Base-by-base conservation (phyloP, 2,113 vertebrate species). In the Phrynosoma blainvillii region DNA sequence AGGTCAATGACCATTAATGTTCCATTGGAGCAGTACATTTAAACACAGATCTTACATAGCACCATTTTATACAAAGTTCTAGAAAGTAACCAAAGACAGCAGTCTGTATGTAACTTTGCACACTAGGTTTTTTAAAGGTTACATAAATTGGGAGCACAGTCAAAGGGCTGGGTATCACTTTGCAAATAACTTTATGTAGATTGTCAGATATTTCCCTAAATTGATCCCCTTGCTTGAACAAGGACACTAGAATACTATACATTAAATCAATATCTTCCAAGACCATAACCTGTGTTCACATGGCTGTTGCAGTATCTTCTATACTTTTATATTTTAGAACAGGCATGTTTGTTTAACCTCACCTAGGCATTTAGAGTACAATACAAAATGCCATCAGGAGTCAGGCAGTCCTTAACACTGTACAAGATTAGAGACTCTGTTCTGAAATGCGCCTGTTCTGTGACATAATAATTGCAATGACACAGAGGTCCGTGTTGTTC, bases 21-120 rank as follows among this genome's bases (percentile, higher is more conserved):
- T 74, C 84, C n/a, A 70, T 47, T 82, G 93, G 92, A 93, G 90
- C 84, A 93, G 71, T 13, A 89, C 83, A 52, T 87, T 47, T 54
- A 82, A 16, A 16, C 54, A 62, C 59, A 77, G 52, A 85, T 30
- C 32, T 68, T 25, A 68, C 66, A 77, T 2, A 65, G 36, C 32
- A 86, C 47, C 11, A 54, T 30, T 87, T 73, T 23, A 74, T 52
- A 87, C 32, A 73, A 18, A 27, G 21, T 4, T 74, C 13, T 79
- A 36, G 18, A 62, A 42, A 80, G 25, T 73, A 54, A 16, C 4
- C 36, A 36, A 25, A 4, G 2, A 56, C 32, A 52, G 27, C 65
- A 23, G 7, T 4, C 47, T 47, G 47, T 5, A 8, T 54, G 8
- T 32, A 14, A 14, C 1, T 52, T 62, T 32, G 79, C 10, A 54